Percentiles rank a stretch among this genome's conserved stretches.
These are phyloP conservation scores for Phyllotis vaccarum DNA, from an alignment of 2,797 vertebrate species.

Conservation along the genomic window DNA sequence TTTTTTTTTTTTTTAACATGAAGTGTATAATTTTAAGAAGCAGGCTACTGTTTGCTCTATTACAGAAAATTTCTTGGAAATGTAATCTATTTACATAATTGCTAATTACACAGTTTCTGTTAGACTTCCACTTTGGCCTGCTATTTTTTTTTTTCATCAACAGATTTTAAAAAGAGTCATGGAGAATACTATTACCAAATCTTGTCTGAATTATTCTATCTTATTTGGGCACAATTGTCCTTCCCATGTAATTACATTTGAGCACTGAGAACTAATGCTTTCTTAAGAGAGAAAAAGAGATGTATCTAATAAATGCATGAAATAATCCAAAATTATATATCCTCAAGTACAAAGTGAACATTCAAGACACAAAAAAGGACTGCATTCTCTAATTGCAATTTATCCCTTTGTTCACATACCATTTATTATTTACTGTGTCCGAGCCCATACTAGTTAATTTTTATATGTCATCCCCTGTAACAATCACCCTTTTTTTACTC, in stretches of 20 bases:
- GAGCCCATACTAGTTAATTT: neutral
- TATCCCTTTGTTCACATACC: conserved; percentile 11
- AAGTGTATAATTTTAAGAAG: conserved; percentile 34
- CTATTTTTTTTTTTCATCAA: conserved; percentile 13
- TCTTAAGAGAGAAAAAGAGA: conserved; percentile 48
- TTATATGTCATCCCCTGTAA: neutral
- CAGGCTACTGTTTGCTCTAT: conserved; percentile 37
- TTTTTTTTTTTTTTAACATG: conserved; percentile 44
- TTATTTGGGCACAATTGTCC: conserved; percentile 38
- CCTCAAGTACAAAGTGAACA: conserved; percentile 50
- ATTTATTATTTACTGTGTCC: neutral
- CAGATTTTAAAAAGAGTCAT: conserved; percentile 51
- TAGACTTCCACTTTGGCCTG: conserved; percentile 38
- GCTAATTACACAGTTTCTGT: conserved; percentile 54
- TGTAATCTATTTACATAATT: conserved; percentile 50
- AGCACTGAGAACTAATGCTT: neutral
- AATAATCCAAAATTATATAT: conserved; percentile 31
- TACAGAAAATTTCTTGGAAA: conserved; percentile 61
- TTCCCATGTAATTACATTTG: conserved; percentile 45
- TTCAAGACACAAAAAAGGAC: conserved; percentile 6
- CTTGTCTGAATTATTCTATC: conserved; percentile 31
- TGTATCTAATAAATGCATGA: conserved; percentile 27
- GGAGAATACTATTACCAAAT: conserved; percentile 53
- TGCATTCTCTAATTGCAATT: conserved; percentile 18
- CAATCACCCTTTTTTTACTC: neutral